Base-by-base conservation (phyloP, 2,113 vertebrate genomes). In the Toxotes chatareus region DNA sequence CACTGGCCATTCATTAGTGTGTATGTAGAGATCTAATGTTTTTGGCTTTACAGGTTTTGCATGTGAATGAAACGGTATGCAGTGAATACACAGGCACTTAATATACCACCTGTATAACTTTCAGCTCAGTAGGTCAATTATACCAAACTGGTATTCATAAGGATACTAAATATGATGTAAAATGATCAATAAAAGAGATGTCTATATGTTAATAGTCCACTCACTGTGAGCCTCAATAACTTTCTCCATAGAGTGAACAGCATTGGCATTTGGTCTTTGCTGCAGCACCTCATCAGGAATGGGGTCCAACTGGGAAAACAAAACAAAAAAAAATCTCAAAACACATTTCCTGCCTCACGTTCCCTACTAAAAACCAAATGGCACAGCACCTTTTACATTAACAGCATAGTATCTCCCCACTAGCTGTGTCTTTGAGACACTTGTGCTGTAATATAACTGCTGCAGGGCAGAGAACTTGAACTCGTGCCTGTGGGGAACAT, bases 181-280 rank as follows among this genome's bases (percentile, higher is more conserved):
- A 80, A 51, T 31, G 7, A 3, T 4, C 1, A n/a, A 19, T 19
- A 16, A 38, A 69, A 40, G 10, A 16, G n/a, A 38, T 7, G 56
- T 34, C 1, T 23, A 9, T 1, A 3, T 59, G 32, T 5, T 13
- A 60, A 49, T 27, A 36, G 60, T 53, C 10, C 36, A 97, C 97
- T 97, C 90, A 99, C 98, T 95, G 56, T 99, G 98, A 81, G 94
- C 94, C 86, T 98, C 96, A 6, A 99, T 92, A 27, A 99, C 98
- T 84, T 97, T 99, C 93, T 99, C 97, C 96, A 99, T 97, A 42
- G 98, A 99, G 80, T 89, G 96, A 56, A 99, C 93, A 0, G 98
- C 97, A 0, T 99, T 99, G 42, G 94, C 89, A 0, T 99, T 99
- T 36, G 97, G 96, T 65, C 96, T 95, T 90, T 98, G 97, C 86